phyloP scores from a whole-genome alignment of 2,888 invertebrate species.

The Torymus texanus region DNA sequence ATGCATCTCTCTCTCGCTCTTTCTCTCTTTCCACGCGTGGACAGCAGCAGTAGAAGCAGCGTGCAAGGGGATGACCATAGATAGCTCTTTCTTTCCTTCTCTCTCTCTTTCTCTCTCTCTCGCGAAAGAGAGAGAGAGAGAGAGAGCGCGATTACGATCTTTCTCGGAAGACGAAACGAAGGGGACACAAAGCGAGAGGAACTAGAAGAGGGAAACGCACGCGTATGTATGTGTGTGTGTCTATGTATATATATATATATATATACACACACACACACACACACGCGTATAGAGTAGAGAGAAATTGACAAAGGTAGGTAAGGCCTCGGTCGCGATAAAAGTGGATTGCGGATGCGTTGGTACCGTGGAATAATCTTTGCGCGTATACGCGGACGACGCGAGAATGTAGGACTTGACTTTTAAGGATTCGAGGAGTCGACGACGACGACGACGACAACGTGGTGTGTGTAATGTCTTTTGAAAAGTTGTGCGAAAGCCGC shows the following conservation, averaged over 20 bases:
- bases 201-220: not conserved
- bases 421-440: not conserved
- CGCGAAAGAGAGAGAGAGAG: too few relatives aligned
- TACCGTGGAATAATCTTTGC: not conserved
- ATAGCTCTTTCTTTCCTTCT: too few relatives aligned
- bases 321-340: not conserved
- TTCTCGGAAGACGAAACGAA: constrained; percentile 32
- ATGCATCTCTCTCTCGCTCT: not conserved
- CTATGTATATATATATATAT: not conserved
- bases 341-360: constrained; percentile 17
- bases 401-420: constrained; percentile 30
- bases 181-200: constrained; percentile 6
- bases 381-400: not conserved
- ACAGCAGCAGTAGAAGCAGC: too few relatives aligned
- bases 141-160: constrained; percentile 36
- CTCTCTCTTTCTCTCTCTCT: too few relatives aligned
- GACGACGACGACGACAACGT: too few relatives aligned
- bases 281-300: not conserved
- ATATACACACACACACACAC: too few relatives aligned
- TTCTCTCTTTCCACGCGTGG: too few relatives aligned
- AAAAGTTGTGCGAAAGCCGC: not conserved
- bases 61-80: too few relatives aligned
- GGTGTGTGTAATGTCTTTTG: not conserved
- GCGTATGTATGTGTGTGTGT: not conserved
- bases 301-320: constrained; percentile 28